Evolutionary conservation across 1,140 invertebrate species (phyloP).

Genomic region (Leptopilina clavipes): DNA sequence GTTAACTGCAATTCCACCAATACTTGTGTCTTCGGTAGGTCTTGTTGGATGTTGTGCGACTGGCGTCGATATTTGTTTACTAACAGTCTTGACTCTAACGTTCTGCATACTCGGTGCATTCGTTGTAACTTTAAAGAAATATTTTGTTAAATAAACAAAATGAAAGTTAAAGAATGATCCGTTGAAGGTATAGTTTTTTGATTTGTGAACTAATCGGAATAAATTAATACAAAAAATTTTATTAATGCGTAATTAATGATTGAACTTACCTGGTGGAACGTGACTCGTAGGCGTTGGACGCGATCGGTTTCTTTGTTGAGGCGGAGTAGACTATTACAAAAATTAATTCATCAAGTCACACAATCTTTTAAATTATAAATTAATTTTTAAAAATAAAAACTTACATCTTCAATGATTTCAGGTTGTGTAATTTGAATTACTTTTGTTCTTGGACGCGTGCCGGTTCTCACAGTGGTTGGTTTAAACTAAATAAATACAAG

Average conservation of each 20-base stretch:
- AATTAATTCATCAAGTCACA: not conserved
- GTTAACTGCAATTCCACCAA: slow-evolving; percentile 80
- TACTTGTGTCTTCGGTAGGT: slow-evolving; percentile 80
- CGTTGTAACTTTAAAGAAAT: slow-evolving; percentile 52
- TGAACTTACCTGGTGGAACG: slow-evolving; percentile 57
- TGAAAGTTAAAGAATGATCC: too few species aligned
- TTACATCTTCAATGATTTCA: slow-evolving; percentile 68
- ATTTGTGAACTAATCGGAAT: too few species aligned
- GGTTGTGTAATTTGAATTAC: slow-evolving; percentile 57
- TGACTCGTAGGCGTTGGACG: slow-evolving; percentile 52
- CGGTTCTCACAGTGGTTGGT: slow-evolving; percentile 44
- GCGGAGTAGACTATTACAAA: slow-evolving; percentile 22
- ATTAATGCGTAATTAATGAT: not conserved
- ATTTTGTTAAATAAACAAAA: not conserved
- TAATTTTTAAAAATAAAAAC: slow-evolving; percentile 25
- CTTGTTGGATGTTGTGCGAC: slow-evolving; percentile 55
- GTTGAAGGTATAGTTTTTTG: too few species aligned
- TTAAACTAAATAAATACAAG: slow-evolving; percentile 53
- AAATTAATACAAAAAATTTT: slow-evolving; percentile 14
- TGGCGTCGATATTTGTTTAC: slow-evolving; percentile 48
- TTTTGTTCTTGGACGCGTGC: slow-evolving; percentile 57
- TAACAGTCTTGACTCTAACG: slow-evolving; percentile 64
- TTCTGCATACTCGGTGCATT: slow-evolving; percentile 60
- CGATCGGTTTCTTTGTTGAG: slow-evolving; percentile 39
- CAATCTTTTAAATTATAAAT: not conserved